These are phyloP conservation scores for Patella vulgata DNA, from an alignment of 1,140 invertebrate genomes.

Conservation along the genomic window DNA sequence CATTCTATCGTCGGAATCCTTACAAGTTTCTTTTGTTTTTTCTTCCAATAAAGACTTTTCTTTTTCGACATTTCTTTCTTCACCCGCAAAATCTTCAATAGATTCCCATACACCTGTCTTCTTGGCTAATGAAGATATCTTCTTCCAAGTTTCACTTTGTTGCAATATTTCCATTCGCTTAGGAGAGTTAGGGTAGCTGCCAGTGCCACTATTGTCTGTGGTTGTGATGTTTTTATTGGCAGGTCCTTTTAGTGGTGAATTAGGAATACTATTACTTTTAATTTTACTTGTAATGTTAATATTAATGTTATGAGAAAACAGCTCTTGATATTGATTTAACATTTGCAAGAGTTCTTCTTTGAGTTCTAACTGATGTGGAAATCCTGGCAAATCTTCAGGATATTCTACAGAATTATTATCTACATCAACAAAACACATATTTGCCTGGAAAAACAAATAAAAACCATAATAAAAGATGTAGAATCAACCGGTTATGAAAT, in stretches of 20 bases:
- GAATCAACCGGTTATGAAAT: too few relatives aligned
- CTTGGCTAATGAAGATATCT: conserved; percentile 82
- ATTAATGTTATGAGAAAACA: conserved; percentile 28
- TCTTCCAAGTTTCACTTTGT: conserved; percentile 76
- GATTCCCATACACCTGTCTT: conserved; percentile 72
- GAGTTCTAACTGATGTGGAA: conserved; percentile 90
- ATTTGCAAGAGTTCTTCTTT: conserved; percentile 84
- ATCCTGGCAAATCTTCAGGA: conserved; percentile 93
- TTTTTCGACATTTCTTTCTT: conserved; percentile 54
- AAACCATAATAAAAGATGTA: not conserved
- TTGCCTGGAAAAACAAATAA: conserved; percentile 50
- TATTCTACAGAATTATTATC: conserved; percentile 91
- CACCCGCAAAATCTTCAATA: conserved; percentile 58
- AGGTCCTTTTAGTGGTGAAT: conserved; percentile 4
- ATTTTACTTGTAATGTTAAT: conserved; percentile 32
- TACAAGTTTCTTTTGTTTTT: conserved; percentile 9
- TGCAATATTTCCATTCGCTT: conserved; percentile 67
- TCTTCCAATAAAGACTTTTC: conserved; percentile 67
- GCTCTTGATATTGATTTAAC: conserved; percentile 75
- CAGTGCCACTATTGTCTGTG: conserved; percentile 25
- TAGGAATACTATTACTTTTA: conserved; percentile 15
- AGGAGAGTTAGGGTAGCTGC: conserved; percentile 49
- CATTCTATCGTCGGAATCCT: conserved; percentile 67
- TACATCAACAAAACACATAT: conserved; percentile 93
- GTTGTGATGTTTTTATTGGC: not conserved